Evolutionary conservation across 1,140 invertebrate genomes (phyloP).

Genomic region (Zaprionus gabonicus): DNA sequence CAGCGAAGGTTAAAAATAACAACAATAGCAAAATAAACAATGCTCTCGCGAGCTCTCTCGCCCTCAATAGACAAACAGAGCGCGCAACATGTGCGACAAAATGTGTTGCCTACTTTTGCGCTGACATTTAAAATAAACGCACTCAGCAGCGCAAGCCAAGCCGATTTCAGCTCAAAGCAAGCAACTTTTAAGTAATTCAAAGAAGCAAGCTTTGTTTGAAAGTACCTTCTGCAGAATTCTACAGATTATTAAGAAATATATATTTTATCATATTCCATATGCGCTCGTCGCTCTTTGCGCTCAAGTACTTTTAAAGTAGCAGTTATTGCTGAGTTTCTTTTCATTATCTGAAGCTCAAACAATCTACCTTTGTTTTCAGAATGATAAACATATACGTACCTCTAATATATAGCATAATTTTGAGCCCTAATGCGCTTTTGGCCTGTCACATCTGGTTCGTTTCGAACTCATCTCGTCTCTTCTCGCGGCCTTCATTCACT

Average conservation of each 20-base stretch:
- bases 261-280: background rate
- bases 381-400: background rate
- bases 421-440: background rate
- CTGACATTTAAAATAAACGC: slow-evolving; percentile 7
- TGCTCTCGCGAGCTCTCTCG: background rate
- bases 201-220: background rate
- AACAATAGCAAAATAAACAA: slow-evolving; percentile 13
- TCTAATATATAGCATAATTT: slow-evolving; percentile 25
- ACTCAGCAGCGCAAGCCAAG: background rate
- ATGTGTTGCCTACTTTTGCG: slow-evolving; percentile 25
- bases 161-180: background rate
- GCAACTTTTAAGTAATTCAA: slow-evolving; percentile 2
- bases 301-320: background rate
- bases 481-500: background rate
- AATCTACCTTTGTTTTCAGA: background rate
- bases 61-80: background rate
- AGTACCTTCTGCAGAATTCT: background rate
- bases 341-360: background rate
- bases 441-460: slow-evolving; percentile 12
- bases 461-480: background rate
- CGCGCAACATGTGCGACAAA: slow-evolving; percentile 3
- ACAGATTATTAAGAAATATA: background rate
- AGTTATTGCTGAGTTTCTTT: background rate
- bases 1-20: slow-evolving; percentile 12
- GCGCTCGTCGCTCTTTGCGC: too few species aligned